A percentile compares a stretch with the other conserved stretches of the same genome.
phyloP scores from a whole-genome alignment of 92 coral and sea anemone species.

The Epizoanthus stellaris region DNA sequence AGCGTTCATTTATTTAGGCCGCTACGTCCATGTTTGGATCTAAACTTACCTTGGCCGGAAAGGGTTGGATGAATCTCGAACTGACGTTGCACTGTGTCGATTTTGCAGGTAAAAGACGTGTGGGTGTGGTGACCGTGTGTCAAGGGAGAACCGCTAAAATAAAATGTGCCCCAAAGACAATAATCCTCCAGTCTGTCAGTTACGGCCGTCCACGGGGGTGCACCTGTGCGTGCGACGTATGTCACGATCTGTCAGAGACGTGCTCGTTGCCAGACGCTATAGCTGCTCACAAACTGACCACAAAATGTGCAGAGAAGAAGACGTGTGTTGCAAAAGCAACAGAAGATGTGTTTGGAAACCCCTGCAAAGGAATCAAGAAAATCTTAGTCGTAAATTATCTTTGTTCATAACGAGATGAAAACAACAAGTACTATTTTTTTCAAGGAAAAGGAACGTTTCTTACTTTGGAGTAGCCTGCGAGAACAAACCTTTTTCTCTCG shows the following conservation, averaged over 20 bases:
- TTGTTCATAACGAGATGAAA: neutral
- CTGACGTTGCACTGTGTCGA: no score
- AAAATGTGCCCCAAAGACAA: neutral
- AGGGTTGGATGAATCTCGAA: no score
- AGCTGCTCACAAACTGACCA: neutral
- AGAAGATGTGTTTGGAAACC: conserved; percentile 10
- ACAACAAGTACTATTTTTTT: neutral
- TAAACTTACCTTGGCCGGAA: no score
- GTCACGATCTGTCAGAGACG: conserved; percentile 18
- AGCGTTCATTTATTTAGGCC: no score
- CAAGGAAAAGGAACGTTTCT: neutral
- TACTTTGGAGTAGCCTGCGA: neutral
- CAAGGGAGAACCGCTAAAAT: conserved; percentile 15
- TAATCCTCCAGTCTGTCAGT: neutral
- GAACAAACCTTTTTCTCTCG: no score
- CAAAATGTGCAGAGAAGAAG: neutral
- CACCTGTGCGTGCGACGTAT: conserved; percentile 21
- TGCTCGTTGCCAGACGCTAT: neutral
- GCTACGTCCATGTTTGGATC: no score
- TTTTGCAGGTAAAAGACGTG: no score
- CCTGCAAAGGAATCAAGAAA: conserved; percentile 38
- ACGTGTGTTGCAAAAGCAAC: conserved; percentile 1
- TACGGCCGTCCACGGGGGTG: conserved; percentile 27
- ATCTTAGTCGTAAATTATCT: neutral
- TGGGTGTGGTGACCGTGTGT: neutral